Conservation (phyloP, 2,888 invertebrate genomes). For the Clistopyga incitator region DNA sequence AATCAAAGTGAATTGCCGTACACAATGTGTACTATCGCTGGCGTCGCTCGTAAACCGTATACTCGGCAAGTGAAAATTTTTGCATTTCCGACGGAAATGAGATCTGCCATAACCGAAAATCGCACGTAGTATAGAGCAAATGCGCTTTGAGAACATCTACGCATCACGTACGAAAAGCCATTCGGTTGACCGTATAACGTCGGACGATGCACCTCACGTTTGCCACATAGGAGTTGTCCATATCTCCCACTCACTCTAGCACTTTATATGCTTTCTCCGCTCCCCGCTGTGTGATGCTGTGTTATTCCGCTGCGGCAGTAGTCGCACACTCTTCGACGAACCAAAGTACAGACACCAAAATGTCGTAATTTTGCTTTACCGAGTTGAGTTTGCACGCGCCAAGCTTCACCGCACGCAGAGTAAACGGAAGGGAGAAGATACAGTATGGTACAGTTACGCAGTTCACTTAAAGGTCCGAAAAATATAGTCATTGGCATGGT, state of each 20-base stretch:
- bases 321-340: not conserved
- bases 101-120: conserved; percentile 31
- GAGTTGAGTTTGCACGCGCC: conserved; percentile 74
- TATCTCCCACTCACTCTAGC: conserved; percentile 62
- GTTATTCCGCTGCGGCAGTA: not conserved
- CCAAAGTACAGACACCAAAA: conserved; percentile 68
- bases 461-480: not conserved
- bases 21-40: not conserved
- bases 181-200: conserved; percentile 36
- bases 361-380: conserved; percentile 77
- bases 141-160: conserved; percentile 23
- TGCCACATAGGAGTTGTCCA: conserved; percentile 63
- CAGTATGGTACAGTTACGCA: not conserved
- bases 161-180: conserved; percentile 35
- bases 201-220: conserved; percentile 70
- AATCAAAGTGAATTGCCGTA: not conserved
- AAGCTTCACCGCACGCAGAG: conserved; percentile 43
- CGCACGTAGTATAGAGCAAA: not conserved
- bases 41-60: not conserved
- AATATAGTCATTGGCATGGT: not conserved
- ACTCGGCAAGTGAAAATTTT: conserved; percentile 4
- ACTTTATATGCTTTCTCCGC: conserved; percentile 14
- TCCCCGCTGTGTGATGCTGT: conserved; percentile 9
- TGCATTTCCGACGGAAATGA: conserved; percentile 56
- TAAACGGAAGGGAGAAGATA: not conserved